These are phyloP conservation scores for Eupleurogrammus muticus DNA, from an alignment of 2,797 vertebrate genomes.

Conservation along the genomic window DNA sequence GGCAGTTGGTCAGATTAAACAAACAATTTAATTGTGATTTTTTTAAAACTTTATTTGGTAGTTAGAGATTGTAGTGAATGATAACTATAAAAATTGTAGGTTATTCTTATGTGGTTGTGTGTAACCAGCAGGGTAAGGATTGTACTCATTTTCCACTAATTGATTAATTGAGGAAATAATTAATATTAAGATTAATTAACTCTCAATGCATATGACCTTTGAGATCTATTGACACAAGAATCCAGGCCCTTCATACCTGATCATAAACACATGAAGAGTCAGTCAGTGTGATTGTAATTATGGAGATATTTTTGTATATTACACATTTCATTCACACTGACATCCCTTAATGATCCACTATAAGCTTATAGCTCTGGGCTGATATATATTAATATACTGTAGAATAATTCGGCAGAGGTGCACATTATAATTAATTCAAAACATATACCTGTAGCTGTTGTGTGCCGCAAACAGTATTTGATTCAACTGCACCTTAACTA, in stretches of 20 bases:
- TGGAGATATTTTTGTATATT: not conserved
- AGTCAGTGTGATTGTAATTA: not conserved
- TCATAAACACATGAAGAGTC: not conserved
- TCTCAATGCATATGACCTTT: not conserved
- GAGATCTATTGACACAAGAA: not conserved
- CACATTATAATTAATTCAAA: conserved; percentile 26
- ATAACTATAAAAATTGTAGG: too few relatives aligned
- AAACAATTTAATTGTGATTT: not conserved
- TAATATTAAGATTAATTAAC: not conserved
- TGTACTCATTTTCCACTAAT: not conserved
- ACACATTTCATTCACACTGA: not conserved
- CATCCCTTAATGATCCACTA: conserved; percentile 6
- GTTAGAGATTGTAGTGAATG: too few relatives aligned
- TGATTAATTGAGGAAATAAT: conserved; percentile 18
- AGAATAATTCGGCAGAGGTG: not conserved
- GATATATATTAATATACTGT: conserved; percentile 9
- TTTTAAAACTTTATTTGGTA: too few relatives aligned
- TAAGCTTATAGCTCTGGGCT: not conserved
- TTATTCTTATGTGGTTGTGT: too few relatives aligned
- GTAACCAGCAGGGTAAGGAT: too few relatives aligned
- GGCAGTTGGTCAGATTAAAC: conserved; percentile 3
- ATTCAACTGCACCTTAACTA: conserved; percentile 42
- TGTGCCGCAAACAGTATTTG: conserved; percentile 45
- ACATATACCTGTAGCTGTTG: conserved; percentile 35
- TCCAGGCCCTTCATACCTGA: not conserved